These are phyloP conservation scores for Mythimna vitellina DNA, from an alignment of 2,888 invertebrate genomes.

Conservation along the genomic window DNA sequence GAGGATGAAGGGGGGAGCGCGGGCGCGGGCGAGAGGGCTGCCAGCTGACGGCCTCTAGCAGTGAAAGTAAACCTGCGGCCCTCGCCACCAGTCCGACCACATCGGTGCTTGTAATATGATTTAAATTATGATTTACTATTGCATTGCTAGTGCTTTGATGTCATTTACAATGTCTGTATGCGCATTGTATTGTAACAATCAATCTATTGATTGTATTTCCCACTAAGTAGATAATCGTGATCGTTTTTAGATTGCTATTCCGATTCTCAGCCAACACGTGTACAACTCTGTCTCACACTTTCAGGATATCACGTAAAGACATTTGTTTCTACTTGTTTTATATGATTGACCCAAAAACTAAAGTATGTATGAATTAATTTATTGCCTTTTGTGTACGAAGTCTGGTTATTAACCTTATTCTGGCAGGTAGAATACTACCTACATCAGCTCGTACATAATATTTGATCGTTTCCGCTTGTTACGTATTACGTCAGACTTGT, in stretches of 20 bases:
- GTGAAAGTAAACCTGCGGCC: conserved; percentile 87
- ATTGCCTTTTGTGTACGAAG: conserved; percentile 44
- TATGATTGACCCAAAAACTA: conserved; percentile 26
- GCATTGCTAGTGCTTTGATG: conserved; percentile 61
- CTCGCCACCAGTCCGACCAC: conserved; percentile 70
- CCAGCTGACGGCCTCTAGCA: conserved; percentile 88
- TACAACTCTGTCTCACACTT: conserved; percentile 20
- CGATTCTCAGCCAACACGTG: conserved; percentile 34
- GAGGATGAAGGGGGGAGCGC: conserved; percentile 59
- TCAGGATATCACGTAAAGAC: conserved; percentile 2
- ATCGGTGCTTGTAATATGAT: conserved; percentile 67
- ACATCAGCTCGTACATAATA: conserved; percentile 45
- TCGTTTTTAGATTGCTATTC: conserved; percentile 36
- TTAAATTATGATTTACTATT: conserved; percentile 72
- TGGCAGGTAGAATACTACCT: conserved; percentile 36
- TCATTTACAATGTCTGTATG: conserved; percentile 57
- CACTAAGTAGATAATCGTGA: conserved; percentile 30
- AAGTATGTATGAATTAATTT: conserved; percentile 30
- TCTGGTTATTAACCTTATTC: conserved; percentile 62
- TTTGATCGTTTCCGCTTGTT: conserved; percentile 61
- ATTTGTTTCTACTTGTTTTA: conserved; percentile 2
- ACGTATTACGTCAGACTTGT: conserved; percentile 60
- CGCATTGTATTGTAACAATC: conserved; percentile 56
- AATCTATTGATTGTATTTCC: conserved; percentile 53
- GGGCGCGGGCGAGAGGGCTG: conserved; percentile 65